Base-by-base conservation (phyloP, 92 coral and sea anemone genomes). In the Phenganax stokvisi region DNA sequence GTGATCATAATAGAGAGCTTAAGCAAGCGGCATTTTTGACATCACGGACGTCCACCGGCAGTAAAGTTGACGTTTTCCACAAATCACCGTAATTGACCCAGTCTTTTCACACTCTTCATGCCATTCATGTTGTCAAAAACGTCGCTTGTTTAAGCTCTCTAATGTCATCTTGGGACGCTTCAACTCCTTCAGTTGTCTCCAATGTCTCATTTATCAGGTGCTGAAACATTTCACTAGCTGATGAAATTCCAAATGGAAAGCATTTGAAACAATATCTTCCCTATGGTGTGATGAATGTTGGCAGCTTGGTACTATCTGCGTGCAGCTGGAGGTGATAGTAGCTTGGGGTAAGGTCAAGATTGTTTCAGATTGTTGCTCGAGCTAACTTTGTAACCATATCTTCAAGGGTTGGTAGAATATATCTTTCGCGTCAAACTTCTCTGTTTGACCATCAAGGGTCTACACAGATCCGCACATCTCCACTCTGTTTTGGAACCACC, bases 161-260 rank as follows among this genome's bases (percentile, higher is more conserved):
- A 20, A 76, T 76, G 51, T 76, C 68, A 56, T 76, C 81, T 58
- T 77, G 82, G 1, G 72, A 77, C 29, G 82, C 82, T 60, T 77
- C 71, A 57, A 56, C 71, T 30, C 71, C 56, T 77, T 77, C 82
- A 77, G 29, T 13, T 3, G 69, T 37, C 47, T 77, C 82, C 68
- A 77, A 47, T 54, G 57, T 67, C 57, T 78, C 83, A 12, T 71
- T 57, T 31, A 80, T 80, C 60, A 15, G 71, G 63, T 75, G 63
- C 75, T 80, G 83, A 52, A 80, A 80, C 56, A 53, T 80, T 52
- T 64, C 83, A 27, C 83, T 66, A 10, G 83, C 83, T 65, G 62
- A 80, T 13, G 83, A 80, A 53, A 80, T 64, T 12, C 83, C 57
- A 59, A 80, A 64, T 10, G 75, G 75, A 12, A 80, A 17, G 16